Base-by-base conservation (phyloP, 1,140 invertebrate genomes). In the Conus ventricosus region DNA sequence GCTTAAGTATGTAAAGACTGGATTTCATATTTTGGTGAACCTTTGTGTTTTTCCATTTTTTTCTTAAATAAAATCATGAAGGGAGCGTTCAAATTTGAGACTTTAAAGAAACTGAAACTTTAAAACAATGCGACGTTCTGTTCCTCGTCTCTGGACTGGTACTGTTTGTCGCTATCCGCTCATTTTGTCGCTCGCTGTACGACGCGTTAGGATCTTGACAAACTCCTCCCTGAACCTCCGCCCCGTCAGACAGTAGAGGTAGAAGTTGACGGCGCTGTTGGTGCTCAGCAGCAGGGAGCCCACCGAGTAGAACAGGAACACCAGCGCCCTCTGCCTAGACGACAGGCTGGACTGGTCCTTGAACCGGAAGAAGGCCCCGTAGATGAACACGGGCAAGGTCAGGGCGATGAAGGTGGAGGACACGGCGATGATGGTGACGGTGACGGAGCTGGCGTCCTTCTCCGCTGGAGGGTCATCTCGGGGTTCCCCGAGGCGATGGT, bases 201-300 rank as follows among this genome's bases (percentile, higher is more conserved):
- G 39, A 39, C 39, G 39, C 60, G 17, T 11, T 63, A 63, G 11
- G 17, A 63, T 63, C 75, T n/a, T 78, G 75, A 78, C 75, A 78
- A 5, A 78, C 75, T 78, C 75, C 75, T n/a, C 11, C n/a, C 75
- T n/a, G 75, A 78, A 78, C 75, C 75, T 15, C 11, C 23, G 27
- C 75, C 75, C 75, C 23, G 23, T 78, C 15, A 78, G 27, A 39
- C 75, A 78, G 75, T 78, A 78, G 15, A 78, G 75, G 23, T 11
- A 39, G n/a, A 78, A 78, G 75, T 78, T 78, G 23, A 78, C 75
- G 27, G 75, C 75, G 27, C 75, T 78, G 75, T 78, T 78, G 75
- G 75, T 78, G 75, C 27, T 25, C 75, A n/a, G 27, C 23, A 39
- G 27, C 75, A 78, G 23, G n/a, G 23, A 25, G n/a, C 15, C 23